Base-by-base conservation (phyloP, 2,888 invertebrate species). In the Gymnosoma rotundatum region DNA sequence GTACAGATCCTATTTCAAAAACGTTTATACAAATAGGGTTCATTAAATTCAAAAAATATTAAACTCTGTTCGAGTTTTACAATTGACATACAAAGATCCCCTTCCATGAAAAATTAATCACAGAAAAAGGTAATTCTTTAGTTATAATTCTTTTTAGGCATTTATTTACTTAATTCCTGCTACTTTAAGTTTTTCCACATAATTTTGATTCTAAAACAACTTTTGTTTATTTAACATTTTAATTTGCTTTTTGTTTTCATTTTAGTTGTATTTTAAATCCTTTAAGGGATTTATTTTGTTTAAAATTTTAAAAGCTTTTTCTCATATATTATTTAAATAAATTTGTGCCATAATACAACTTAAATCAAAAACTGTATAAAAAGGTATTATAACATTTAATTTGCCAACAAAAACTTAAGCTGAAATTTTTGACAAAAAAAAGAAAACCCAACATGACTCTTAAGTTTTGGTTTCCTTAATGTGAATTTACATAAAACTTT, bases 351-450 rank as follows among this genome's bases (percentile, higher is more conserved):
- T 32, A 42, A n/a, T 42, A 25, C 9, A 21, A 25, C 38, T 67
- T 7, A 38, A 36, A 61, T 61, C 36, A 72, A 50, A 50, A 61
- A n/a, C 6, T 72, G 36, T 48, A 16, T 20, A 21, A 6, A 10
- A 20, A 32, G 32, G 32, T 18, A 50, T 50, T 67, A 60, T 61
- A 12, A 10, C 7, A 70, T 56, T 18, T 42, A 25, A 56, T 56
- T 56, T 70, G 48, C n/a, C n/a, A 66, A 25, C 45, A 58, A 67
- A 78, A 78, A 78, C 63, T 69, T 64, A 69, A 78, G 36, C 63
- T 42, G 16, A 42, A 1, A 42, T 42, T 42, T 12, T 42, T 38
- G 4, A 25, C 25, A 25, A 32, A 32, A 8, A 32, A 32, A 32
- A 42, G 1, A 45, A 73, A 61, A 72, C 20, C 50, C 18, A 52